Evolutionary conservation across 2,797 vertebrate genomes (phyloP).

Genomic region (Jordanella pulchra): DNA sequence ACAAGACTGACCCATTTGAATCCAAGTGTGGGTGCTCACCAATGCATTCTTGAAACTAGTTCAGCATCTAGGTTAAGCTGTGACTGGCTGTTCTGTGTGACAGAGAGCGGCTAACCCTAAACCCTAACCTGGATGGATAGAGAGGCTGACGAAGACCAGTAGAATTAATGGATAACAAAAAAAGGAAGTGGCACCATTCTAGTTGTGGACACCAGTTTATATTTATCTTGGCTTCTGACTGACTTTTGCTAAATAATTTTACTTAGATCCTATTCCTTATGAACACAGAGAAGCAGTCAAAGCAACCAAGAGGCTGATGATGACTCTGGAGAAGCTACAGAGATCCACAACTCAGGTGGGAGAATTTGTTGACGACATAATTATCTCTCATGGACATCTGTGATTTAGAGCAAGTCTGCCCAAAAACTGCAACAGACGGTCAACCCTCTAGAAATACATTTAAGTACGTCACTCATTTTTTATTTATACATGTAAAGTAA

Average conservation of each 20-base stretch:
- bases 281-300: too few relatives aligned
- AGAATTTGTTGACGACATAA: background rate
- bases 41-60: constrained; percentile 60
- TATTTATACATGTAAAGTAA: too few relatives aligned
- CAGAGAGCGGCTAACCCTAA: background rate
- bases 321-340: background rate
- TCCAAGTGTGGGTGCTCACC: constrained; percentile 54
- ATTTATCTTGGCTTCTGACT: background rate
- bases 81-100: background rate
- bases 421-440: background rate
- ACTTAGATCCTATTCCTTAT: background rate
- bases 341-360: background rate
- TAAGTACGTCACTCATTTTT: too few relatives aligned
- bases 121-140: background rate
- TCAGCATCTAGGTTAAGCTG: constrained; percentile 58
- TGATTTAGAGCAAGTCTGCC: background rate
- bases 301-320: background rate
- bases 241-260: background rate
- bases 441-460: too few relatives aligned
- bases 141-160: constrained; percentile 34
- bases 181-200: too few relatives aligned
- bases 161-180: background rate
- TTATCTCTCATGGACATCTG: background rate
- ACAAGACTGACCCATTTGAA: constrained; percentile 83
- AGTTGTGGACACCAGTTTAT: background rate